Percentiles rank a stretch among this genome's conserved stretches.
phyloP scores from a whole-genome alignment of 2,888 invertebrate genomes.

The Drosophila bunnanda region DNA sequence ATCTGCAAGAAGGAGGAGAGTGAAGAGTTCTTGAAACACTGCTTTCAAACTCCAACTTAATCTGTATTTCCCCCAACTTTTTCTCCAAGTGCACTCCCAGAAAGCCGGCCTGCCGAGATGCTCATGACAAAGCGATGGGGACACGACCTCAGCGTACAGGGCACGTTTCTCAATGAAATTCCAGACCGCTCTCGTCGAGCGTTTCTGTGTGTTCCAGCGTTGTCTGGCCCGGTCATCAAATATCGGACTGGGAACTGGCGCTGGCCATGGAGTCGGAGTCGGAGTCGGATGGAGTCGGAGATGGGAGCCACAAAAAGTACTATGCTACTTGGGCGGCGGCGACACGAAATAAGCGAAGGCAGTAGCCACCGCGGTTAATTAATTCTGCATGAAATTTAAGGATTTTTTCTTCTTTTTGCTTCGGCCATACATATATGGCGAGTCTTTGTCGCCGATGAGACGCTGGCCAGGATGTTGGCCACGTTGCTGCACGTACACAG shows the following conservation, averaged over 20 bases:
- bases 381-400: slow-evolving; percentile 80
- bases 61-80: not conserved
- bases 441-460: slow-evolving; percentile 70
- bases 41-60: too few species aligned
- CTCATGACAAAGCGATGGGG: slow-evolving; percentile 72
- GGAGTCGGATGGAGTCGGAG: slow-evolving; percentile 16
- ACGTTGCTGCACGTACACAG: slow-evolving; percentile 55
- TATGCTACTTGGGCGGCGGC: slow-evolving; percentile 57
- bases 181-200: slow-evolving; percentile 62
- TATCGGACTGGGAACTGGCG: slow-evolving; percentile 30
- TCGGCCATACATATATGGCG: slow-evolving; percentile 64
- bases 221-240: slow-evolving; percentile 81
- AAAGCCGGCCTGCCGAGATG: slow-evolving; percentile 25
- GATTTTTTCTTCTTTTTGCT: slow-evolving; percentile 48
- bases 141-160: slow-evolving; percentile 76
- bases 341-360: slow-evolving; percentile 52
- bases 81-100: slow-evolving; percentile 9
- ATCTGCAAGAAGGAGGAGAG: not conserved
- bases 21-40: not conserved
- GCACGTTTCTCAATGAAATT: slow-evolving; percentile 82
- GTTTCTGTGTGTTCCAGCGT: slow-evolving; percentile 82
- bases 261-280: slow-evolving; percentile 23
- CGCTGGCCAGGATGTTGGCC: slow-evolving; percentile 44
- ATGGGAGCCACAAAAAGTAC: slow-evolving; percentile 47
- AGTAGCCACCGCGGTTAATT: slow-evolving; percentile 79